Evolutionary conservation across 2,113 vertebrate species (phyloP), one percentile per base, ranked within the genome.

Genomic region (Thymallus thymallus): DNA sequence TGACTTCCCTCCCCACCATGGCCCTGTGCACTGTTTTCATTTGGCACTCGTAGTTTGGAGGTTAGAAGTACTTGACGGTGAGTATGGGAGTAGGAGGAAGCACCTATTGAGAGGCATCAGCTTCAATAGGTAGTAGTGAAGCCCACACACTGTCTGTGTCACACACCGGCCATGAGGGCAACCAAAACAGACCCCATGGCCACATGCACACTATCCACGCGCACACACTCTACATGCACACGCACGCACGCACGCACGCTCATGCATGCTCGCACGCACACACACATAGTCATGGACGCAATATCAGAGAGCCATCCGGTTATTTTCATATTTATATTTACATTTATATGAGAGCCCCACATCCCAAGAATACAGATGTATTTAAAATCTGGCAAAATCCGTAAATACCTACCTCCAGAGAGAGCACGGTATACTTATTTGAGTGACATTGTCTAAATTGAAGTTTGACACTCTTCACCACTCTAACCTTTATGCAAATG

Each of bases 381-480:
- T 93, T 92, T 83, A 89, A 90, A 93, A 93, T 90, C 82, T 86
- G 78, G 74, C 82, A 68, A 86, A 91, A 90, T 86, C 84, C 51
- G 56, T 90, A 89, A 91, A 92, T 89, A 87, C 60, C 87, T 20
- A 64, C 35, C 88, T 84, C 74, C 79, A 41, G 85, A 91, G 84
- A 84, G 85, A 85, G 73, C 60, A 83, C 84, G 85, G 88, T 88
- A 88, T 86, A 87, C 92, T 91, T 91, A 91, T 94, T 93, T 94
- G 93, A 94, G 87, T 94, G 93, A 94, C 93, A 94, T 93, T 93
- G 93, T 93, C 93, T 93, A 94, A 94, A 94, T 94, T 93, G 91
- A 92, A 93, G 92, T 93, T 94, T 89, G 93, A 93, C 94, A 96
- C 94, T 94, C 94, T 94, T 96, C 94, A 96, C 96, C 94, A 96